phyloP scores from a whole-genome alignment of 37 sponge, comb jelly and placozoan genomes.

The Diacarnus erythraeanus region DNA sequence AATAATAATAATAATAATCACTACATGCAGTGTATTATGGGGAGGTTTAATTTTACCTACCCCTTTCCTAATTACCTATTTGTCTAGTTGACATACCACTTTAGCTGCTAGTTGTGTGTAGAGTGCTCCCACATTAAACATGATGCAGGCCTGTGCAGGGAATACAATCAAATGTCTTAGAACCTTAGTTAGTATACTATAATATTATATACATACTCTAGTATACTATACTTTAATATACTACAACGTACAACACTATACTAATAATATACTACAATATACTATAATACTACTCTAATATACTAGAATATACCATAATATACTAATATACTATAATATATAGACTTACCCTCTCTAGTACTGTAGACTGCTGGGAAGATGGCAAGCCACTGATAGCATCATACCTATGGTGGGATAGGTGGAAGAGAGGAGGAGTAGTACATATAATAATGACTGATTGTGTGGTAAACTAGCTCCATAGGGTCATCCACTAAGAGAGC shows the following conservation, averaged over 20 bases:
- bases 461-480: too few relatives aligned
- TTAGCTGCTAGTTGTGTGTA: conserved; percentile 64
- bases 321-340: too few relatives aligned
- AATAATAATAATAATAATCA: not conserved
- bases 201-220: too few relatives aligned
- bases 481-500: too few relatives aligned
- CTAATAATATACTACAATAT: conserved; percentile 3
- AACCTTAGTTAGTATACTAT: too few relatives aligned
- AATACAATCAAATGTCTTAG: too few relatives aligned
- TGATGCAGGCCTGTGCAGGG: conserved; percentile 17
- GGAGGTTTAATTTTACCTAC: too few relatives aligned
- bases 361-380: conserved; percentile 52
- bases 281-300: not conserved
- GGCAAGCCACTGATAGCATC: conserved; percentile 66
- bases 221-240: too few relatives aligned
- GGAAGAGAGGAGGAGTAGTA: not conserved
- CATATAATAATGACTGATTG: not conserved
- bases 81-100: conserved; percentile 56
- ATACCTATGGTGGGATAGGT: conserved; percentile 37
- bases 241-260: not conserved
- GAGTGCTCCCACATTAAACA: conserved; percentile 64
- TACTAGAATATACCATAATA: too few relatives aligned
- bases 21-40: not conserved
- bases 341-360: conserved; percentile 54
- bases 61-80: too few relatives aligned